Evolutionary conservation across 2,888 invertebrate genomes (phyloP).

Genomic region (Drepana falcataria): DNA sequence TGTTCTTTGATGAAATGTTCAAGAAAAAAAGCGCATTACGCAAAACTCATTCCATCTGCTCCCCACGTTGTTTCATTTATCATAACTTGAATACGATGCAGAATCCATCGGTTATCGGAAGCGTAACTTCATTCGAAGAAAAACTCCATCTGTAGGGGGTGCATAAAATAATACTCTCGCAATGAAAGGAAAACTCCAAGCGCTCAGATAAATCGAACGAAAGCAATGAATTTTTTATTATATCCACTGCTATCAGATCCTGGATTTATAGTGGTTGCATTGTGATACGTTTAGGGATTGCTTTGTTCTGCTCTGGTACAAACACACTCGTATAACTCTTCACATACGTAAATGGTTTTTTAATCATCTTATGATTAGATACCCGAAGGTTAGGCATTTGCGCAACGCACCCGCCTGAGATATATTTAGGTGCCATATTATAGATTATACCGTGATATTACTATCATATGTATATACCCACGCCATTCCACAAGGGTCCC

Average conservation of each 20-base stretch:
- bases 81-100: constrained; percentile 2
- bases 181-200: constrained; percentile 48
- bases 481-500: too few relatives aligned
- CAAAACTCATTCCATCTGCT: not conserved
- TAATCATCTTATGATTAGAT: too few relatives aligned
- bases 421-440: too few relatives aligned
- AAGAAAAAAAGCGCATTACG: not conserved
- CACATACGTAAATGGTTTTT: too few relatives aligned
- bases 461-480: too few relatives aligned
- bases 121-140: constrained; percentile 23
- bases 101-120: constrained; percentile 13
- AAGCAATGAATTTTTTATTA: constrained; percentile 54
- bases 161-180: constrained; percentile 61
- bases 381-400: too few relatives aligned
- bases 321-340: too few relatives aligned
- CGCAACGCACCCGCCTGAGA: too few relatives aligned
- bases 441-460: too few relatives aligned
- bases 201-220: constrained; percentile 47
- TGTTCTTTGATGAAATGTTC: too few relatives aligned
- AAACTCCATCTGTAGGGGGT: constrained; percentile 34
- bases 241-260: constrained; percentile 35
- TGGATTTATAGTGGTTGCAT: constrained; percentile 28
- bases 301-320: not conserved
- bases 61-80: constrained; percentile 1
- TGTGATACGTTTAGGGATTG: constrained; percentile 4